Evolutionary conservation across 2,113 vertebrate species (phyloP).

Genomic region (Telmatochromis sp.): DNA sequence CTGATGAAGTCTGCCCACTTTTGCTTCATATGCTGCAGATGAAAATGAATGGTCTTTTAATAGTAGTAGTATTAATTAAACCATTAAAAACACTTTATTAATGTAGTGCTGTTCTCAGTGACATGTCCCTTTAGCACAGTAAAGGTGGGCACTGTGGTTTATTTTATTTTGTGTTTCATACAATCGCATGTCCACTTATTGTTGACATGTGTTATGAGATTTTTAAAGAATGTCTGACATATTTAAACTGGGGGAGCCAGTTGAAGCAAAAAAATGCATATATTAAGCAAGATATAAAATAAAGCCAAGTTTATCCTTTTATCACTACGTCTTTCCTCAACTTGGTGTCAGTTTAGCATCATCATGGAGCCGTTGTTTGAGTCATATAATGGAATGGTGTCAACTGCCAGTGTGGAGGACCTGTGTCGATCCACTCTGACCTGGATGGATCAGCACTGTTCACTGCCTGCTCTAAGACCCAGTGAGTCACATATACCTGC

Average conservation of each 20-base stretch:
- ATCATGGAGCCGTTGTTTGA: slow-evolving; percentile 94
- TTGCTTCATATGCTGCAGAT: background rate
- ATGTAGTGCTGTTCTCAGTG: background rate
- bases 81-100: background rate
- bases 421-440: slow-evolving; percentile 83
- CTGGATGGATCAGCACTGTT: slow-evolving; percentile 95
- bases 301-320: background rate
- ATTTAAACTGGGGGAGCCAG: background rate
- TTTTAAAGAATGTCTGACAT: background rate
- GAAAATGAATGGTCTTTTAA: background rate
- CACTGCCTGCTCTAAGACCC: slow-evolving; percentile 84
- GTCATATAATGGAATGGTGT: slow-evolving; percentile 95
- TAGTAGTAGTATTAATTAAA: background rate
- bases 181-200: background rate
- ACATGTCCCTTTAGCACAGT: background rate
- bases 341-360: slow-evolving; percentile 83
- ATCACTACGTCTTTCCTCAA: slow-evolving; percentile 66
- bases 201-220: background rate
- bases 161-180: background rate
- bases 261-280: background rate
- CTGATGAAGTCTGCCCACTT: background rate
- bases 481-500: slow-evolving; percentile 70
- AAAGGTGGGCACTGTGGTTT: background rate
- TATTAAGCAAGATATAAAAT: background rate
- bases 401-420: slow-evolving; percentile 85